Evolutionary conservation across 2,888 invertebrate genomes (phyloP), one percentile per base, ranked within the genome.

Genomic region (Mycalesis mineus): DNA sequence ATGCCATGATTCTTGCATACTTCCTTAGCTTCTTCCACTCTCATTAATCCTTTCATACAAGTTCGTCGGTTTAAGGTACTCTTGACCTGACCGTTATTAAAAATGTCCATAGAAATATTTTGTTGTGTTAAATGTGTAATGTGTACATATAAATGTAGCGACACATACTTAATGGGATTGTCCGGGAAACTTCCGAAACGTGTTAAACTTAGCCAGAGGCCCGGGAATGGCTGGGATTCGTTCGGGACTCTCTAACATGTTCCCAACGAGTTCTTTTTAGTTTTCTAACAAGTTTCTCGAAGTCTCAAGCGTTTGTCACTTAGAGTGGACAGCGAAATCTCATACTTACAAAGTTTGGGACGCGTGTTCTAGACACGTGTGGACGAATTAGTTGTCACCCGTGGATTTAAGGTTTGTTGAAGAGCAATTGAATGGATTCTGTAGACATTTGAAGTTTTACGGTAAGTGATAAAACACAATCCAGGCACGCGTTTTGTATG

Each of bases 271-370:
- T 81, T 79, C 80, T 84, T 86, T 86, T 83, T 81, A 84, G 75
- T 86, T 86, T 82, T 78, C 77, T 80, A 84, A 85, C 85, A 85
- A 88, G 87, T 88, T 86, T 75, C 66, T 64, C 68, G 67, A 70
- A 78, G 75, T 77, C 78, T 79, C 79, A 74, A 85, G 77, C 80
- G 82, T 82, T 86, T 85, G 81, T 84, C 81, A 80, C 77, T 77
- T 73, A 67, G 72, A 82, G 80, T 81, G 79, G 80, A 78, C 81
- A 75, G 71, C 74, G 70, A 78, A 81, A 82, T 80, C 78, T 77
- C 68, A 36, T 78, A 75, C 74, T 57, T 48, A 55, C 29, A 22
- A 62, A 63, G 56, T 65, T 58, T 62, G 55, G 51, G 63, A 55
- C 58, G 49, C 39, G 40, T 53, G 61, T 55, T 58, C 55, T 37